phyloP scores from a whole-genome alignment of 1,140 invertebrate species.

The Euura saliciscinereae region DNA sequence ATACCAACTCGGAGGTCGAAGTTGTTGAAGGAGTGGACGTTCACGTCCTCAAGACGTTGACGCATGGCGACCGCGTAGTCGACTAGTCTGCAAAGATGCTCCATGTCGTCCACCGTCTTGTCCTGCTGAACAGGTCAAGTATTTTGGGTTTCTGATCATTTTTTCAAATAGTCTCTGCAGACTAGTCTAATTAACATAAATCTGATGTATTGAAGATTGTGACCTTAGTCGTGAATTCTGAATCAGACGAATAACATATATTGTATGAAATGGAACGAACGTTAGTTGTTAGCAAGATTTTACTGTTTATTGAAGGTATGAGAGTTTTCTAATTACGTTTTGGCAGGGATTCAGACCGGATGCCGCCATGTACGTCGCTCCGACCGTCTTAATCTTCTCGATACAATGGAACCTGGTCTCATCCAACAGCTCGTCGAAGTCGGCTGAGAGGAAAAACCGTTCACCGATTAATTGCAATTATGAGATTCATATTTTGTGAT shows the following conservation, averaged over 20 bases:
- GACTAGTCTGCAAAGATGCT: constrained; percentile 84
- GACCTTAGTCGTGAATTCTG: no score
- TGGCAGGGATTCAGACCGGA: constrained; percentile 89
- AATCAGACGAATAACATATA: no score
- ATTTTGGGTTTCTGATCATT: constrained; percentile 4
- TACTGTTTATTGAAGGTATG: constrained; percentile 38
- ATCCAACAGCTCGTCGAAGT: constrained; percentile 91
- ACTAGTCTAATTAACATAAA: no score
- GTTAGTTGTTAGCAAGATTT: background rate
- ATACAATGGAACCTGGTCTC: constrained; percentile 89
- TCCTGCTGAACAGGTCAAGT: constrained; percentile 42
- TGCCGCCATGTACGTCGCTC: constrained; percentile 97
- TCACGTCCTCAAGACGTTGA: constrained; percentile 88
- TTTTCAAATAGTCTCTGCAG: constrained; percentile 13
- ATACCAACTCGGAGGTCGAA: constrained; percentile 95
- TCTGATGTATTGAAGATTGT: no score
- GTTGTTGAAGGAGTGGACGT: constrained; percentile 97
- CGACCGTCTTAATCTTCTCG: constrained; percentile 99
- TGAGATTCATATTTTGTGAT: background rate
- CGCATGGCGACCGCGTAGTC: constrained; percentile 95
- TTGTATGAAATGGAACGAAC: no score
- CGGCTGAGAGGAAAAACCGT: constrained; percentile 64
- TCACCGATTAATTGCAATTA: constrained; percentile 19
- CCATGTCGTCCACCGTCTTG: constrained; percentile 65
- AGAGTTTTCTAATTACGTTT: constrained; percentile 57